These are phyloP conservation scores for Heliocidaris erythrogramma DNA, from an alignment of 35 echinoderm and acorn worm species.

Conservation along the genomic window DNA sequence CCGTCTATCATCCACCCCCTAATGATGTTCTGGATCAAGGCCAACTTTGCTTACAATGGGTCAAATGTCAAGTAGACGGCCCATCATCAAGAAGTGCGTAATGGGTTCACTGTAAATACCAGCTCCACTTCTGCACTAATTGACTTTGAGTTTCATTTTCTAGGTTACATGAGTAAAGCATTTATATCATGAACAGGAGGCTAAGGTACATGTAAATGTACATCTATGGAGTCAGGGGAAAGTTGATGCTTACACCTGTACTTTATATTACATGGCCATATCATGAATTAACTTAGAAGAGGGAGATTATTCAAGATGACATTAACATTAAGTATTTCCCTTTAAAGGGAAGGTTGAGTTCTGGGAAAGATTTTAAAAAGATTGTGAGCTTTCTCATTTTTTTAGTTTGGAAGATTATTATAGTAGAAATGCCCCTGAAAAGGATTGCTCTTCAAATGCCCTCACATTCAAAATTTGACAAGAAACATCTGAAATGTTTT, in stretches of 20 bases:
- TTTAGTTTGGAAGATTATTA: too few species aligned
- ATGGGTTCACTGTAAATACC: conserved; percentile 9
- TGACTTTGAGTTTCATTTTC: background rate
- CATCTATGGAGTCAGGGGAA: background rate
- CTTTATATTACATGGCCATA: background rate
- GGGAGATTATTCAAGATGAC: too few species aligned
- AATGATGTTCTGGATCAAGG: conserved; percentile 16
- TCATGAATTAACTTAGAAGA: too few species aligned
- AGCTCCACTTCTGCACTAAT: background rate
- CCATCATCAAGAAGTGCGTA: background rate
- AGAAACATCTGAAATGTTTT: too few species aligned
- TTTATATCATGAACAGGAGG: background rate
- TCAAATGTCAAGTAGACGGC: background rate
- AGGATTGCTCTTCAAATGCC: too few species aligned
- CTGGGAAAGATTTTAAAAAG: too few species aligned
- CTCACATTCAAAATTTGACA: too few species aligned
- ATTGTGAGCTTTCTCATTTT: too few species aligned
- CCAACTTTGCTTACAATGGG: background rate
- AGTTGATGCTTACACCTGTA: too few species aligned
- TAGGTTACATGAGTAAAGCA: background rate
- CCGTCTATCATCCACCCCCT: background rate
- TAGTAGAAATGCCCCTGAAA: too few species aligned
- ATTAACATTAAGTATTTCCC: too few species aligned
- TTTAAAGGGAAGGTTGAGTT: too few species aligned
- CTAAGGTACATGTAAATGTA: background rate